Evolutionary conservation across 2,888 invertebrate genomes (phyloP).

Genomic region (Linyphia triangularis): DNA sequence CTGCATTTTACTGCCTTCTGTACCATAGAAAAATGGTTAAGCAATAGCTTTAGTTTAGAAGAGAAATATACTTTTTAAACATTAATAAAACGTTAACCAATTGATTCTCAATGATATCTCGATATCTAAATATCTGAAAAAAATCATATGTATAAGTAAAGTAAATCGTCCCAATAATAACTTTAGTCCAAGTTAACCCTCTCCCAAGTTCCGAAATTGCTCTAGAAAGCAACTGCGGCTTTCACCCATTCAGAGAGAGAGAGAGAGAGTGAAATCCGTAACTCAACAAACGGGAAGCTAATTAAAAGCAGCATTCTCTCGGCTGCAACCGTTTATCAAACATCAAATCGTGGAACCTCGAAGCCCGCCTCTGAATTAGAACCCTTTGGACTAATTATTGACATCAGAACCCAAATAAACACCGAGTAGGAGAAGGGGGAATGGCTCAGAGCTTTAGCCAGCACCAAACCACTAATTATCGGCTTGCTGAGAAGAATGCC

Average conservation of each 20-base stretch:
- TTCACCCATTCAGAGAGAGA: not conserved
- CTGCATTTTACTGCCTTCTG: too few relatives aligned
- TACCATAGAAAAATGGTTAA: too few relatives aligned
- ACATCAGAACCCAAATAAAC: conserved; percentile 68
- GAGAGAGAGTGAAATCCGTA: conserved; percentile 24
- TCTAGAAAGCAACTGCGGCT: not conserved
- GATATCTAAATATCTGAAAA: too few relatives aligned
- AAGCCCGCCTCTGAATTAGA: conserved; percentile 66
- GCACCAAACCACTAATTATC: conserved; percentile 59
- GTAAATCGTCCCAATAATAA: not conserved
- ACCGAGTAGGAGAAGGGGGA: conserved; percentile 14
- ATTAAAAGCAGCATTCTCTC: conserved; percentile 63
- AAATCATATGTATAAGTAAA: not conserved
- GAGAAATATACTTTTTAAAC: too few relatives aligned
- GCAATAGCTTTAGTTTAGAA: too few relatives aligned
- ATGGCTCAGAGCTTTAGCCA: conserved; percentile 9
- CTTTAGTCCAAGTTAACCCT: not conserved
- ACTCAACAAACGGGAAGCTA: conserved; percentile 61
- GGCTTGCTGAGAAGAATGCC: conserved; percentile 36
- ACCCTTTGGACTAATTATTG: conserved; percentile 68
- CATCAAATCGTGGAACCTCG: conserved; percentile 56
- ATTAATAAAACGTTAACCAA: too few relatives aligned
- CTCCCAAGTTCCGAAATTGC: not conserved
- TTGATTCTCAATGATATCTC: too few relatives aligned
- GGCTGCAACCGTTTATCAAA: conserved; percentile 65